Evolutionary conservation across 2,888 invertebrate genomes (phyloP).

Genomic region (Apotomis betuletana): DNA sequence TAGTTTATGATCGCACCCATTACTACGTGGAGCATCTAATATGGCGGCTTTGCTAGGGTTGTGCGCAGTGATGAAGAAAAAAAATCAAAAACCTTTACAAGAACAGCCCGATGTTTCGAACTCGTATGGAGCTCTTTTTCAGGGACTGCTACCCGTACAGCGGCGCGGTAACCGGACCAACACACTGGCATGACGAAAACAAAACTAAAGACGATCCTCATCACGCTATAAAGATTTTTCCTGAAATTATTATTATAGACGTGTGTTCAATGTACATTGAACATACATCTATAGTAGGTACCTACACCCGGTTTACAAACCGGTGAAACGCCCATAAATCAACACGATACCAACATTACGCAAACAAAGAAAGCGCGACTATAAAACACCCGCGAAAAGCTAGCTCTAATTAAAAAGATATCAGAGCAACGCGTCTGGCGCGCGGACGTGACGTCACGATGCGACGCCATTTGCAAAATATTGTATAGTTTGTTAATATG

Average conservation of each 20-base stretch:
- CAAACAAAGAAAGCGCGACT: conserved; percentile 42
- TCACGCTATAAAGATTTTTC: too few species aligned
- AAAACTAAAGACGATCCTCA: too few species aligned
- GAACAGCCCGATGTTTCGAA: too few species aligned
- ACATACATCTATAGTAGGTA: too few species aligned
- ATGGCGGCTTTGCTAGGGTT: conserved; percentile 17
- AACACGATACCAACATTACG: conserved; percentile 33
- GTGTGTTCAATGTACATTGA: too few species aligned
- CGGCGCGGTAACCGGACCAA: too few species aligned
- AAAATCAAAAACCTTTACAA: too few species aligned
- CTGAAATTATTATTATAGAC: too few species aligned
- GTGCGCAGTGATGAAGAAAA: not conserved
- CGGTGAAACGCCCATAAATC: conserved; percentile 25
- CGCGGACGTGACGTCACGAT: conserved; percentile 68
- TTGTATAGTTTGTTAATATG: too few species aligned
- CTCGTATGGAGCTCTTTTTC: too few species aligned
- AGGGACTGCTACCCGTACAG: too few species aligned
- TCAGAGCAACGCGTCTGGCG: conserved; percentile 50
- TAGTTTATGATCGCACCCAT: conserved; percentile 32
- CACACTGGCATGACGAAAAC: too few species aligned
- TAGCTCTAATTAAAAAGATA: conserved; percentile 63
- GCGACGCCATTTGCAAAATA: conserved; percentile 63
- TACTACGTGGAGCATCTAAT: conserved; percentile 1
- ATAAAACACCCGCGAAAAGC: conserved; percentile 55
- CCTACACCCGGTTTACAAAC: conserved; percentile 10